Evolutionary conservation across 2,797 vertebrate genomes (phyloP), one percentile per base, ranked within the genome.

Genomic region (Hydrophis major): DNA sequence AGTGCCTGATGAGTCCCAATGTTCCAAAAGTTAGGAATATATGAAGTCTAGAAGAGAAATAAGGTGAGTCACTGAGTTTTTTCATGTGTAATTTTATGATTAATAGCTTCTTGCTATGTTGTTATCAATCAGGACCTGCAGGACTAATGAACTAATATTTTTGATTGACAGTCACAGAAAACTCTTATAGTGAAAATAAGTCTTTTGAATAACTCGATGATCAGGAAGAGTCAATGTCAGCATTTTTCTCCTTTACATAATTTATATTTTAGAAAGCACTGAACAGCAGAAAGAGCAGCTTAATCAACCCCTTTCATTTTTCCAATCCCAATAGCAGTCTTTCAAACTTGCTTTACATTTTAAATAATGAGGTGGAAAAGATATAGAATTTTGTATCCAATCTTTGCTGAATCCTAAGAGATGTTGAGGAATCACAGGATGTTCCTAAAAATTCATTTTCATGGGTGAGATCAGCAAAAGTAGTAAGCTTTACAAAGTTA

Each of bases 381-480:
- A 27, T 61, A 37, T 2, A 61, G 88, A 61, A 86, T 59, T 89
- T 8, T 83, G 8, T 55, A 32, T n/a, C 0, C 4, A 25, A 37
- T 47, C 56, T 88, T 63, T 37, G 4, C 50, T 78, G 50, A 25
- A 56, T 32, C 83, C n/a, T 94, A 74, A 88, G 53, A 37, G 56
- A 2, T 42, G 14, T 10, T 18, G 25, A 32, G n/a, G 42, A 96
- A 89, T 12, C 32, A 55, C 2, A 16, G 50, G 5, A 0, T 92
- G 0, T 60, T 90, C 74, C 13, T 89, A 86, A 88, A 66, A 53
- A 90, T 55, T 87, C 16, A 55, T 69, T 47, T 25, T 37, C 83
- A 22, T 42, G 32, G 66, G 89, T 86, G 89, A 90, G 88, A 92
- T 87, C 32, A 89, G 27, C 59, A 94, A 92, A 25, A 92, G 10